A percentile compares a stretch with the other conserved stretches of the same genome.
These are phyloP conservation scores for Choristoneura rosaceana DNA, from an alignment of 2,888 invertebrate genomes.

Conservation along the genomic window DNA sequence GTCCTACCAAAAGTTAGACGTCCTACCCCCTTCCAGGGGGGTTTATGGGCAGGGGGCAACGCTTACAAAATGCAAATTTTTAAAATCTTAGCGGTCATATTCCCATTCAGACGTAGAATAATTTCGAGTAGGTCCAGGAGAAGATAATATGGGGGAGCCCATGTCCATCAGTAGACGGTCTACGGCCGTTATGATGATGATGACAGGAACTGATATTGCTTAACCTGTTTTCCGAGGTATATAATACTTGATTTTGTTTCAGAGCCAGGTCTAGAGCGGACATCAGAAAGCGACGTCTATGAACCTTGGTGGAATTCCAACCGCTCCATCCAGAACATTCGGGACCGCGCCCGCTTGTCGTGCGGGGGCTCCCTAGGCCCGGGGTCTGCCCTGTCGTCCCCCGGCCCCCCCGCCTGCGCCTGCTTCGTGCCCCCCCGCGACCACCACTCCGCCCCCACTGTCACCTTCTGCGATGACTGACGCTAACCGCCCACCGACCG, in stretches of 20 bases:
- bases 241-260: conserved; percentile 20
- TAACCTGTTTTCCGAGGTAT: background rate
- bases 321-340: conserved; percentile 68
- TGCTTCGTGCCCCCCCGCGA: conserved; percentile 76
- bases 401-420: conserved; percentile 76
- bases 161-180: no score
- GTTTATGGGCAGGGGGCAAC: no score
- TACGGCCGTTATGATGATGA: no score
- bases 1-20: no score
- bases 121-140: no score
- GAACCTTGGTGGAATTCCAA: conserved; percentile 65
- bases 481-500: conserved; percentile 62
- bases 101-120: no score
- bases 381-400: conserved; percentile 75
- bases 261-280: conserved; percentile 64
- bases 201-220: no score
- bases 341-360: conserved; percentile 74
- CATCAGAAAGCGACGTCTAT: conserved; percentile 52
- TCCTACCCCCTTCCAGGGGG: no score
- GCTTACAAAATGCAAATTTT: no score
- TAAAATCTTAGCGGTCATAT: no score
- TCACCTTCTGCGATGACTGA: conserved; percentile 86
- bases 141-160: no score
- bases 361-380: conserved; percentile 75
- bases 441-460: conserved; percentile 87